phyloP scores from a whole-genome alignment of 1,140 invertebrate genomes.

The Magallana angulata region DNA sequence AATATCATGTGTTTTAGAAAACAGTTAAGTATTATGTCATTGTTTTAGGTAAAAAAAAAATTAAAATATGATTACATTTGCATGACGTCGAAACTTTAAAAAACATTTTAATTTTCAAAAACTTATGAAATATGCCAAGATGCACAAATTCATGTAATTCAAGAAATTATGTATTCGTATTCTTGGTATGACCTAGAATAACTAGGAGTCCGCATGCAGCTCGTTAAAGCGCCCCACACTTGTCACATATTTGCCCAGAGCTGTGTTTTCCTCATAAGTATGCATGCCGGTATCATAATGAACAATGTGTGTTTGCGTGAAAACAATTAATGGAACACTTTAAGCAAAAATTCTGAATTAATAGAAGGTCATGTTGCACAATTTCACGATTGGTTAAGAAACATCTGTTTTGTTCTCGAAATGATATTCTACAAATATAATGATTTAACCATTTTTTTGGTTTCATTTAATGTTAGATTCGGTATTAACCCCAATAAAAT shows the following conservation, averaged over 20 bases:
- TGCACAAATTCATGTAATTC: not conserved
- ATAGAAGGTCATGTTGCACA: not conserved
- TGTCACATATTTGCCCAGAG: not conserved
- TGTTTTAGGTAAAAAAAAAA: too few relatives aligned
- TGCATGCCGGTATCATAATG: not conserved
- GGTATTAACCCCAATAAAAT: too few relatives aligned
- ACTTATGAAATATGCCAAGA: not conserved
- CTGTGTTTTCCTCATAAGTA: constrained; percentile 16
- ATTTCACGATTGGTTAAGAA: not conserved
- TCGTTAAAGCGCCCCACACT: constrained; percentile 17
- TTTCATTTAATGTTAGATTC: too few relatives aligned
- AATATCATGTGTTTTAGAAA: too few relatives aligned
- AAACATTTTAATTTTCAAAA: not conserved
- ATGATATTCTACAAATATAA: too few relatives aligned
- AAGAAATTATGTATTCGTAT: not conserved
- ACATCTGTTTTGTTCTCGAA: not conserved
- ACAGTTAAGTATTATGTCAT: too few relatives aligned
- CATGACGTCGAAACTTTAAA: too few relatives aligned
- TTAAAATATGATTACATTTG: too few relatives aligned
- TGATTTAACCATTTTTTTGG: too few relatives aligned
- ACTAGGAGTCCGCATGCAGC: not conserved
- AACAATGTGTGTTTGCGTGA: constrained; percentile 28
- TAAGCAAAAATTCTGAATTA: constrained; percentile 10
- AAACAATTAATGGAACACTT: constrained; percentile 35
- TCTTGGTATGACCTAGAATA: constrained; percentile 30